Base-by-base conservation (phyloP, 1,140 invertebrate species). In the Drosophila mayri region DNA sequence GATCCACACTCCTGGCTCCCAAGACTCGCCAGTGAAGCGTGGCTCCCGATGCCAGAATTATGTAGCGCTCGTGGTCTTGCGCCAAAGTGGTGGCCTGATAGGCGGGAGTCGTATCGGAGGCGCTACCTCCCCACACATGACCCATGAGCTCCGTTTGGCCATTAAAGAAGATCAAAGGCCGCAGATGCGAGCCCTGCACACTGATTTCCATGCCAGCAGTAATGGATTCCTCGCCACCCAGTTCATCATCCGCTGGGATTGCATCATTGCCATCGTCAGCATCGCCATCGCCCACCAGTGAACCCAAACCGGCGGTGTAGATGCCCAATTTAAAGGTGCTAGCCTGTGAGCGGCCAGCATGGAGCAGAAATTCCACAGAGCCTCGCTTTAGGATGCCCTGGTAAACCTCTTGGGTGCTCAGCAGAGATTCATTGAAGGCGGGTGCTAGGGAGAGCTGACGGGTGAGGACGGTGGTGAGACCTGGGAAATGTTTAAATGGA, bases 61-160 rank as follows among this genome's bases (percentile, higher is more conserved):
- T 90, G 44, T 94, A 94, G 80, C 97, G 94, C 32, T 93, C 92
- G 90, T 97, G 94, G 91, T 97, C 96, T 77, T 98, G 96, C 0
- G 97, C 93, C 44, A 97, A 91, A 2, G 95, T 93, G 57, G 97
- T 94, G 1, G 95, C 95, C 93, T 97, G 96, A 75, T 97, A 95
- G 8, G 97, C 97, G 0, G 97, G 95, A 0, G 97, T 97, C 46
- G 95, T 94, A 54, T 98, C 96, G 1, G 96, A 97, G 3, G 95
- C 97, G 5, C 95, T 96, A 1, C 97, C 96, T 1, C 96, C 96
- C 97, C 97, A 98, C 6, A 98, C 96, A 77, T 98, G 97, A 1
- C 97, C 95, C 97, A 98, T 98, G 0, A 98, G 93, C 88, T 98
- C 97, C 1, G 95, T 94, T 82, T 97, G 96, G 0, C 97, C 97